Evolutionary conservation across 2,797 vertebrate species (phyloP).

Genomic region (Xiphorhynchus erythropygius): DNA sequence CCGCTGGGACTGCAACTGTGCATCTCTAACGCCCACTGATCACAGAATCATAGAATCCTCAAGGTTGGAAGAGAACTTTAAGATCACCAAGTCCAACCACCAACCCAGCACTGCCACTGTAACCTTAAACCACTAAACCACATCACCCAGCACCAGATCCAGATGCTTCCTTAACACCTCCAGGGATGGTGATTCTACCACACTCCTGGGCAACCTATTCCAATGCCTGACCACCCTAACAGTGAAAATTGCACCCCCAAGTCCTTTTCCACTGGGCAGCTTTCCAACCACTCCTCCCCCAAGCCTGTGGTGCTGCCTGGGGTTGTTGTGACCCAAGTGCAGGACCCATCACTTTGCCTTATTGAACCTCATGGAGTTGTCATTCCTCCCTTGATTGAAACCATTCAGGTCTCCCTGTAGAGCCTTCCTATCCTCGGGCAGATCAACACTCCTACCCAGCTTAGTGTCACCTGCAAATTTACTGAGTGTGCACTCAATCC

Average conservation of each 20-base stretch:
- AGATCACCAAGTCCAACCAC: not conserved
- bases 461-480: not conserved
- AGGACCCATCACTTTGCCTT: not conserved
- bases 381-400: not conserved
- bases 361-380: not conserved
- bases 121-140: not conserved
- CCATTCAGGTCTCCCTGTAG: not conserved
- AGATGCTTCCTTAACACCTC: not conserved
- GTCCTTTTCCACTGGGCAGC: not conserved
- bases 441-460: not conserved
- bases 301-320: not conserved
- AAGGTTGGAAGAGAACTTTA: not conserved
- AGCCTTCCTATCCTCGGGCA: not conserved
- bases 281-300: not conserved
- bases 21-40: not conserved
- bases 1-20: rapidly evolving
- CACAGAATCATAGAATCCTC: not conserved
- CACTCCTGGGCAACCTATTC: not conserved
- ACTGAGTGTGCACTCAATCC: not conserved
- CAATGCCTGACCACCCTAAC: not conserved
- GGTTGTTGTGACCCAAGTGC: not conserved
- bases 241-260: not conserved
- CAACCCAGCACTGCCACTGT: not conserved
- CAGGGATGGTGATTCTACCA: not conserved
- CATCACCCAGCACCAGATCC: not conserved